Percentiles rank a stretch among this genome's conserved stretches.
Evolutionary conservation across 2,113 vertebrate species (phyloP).

Genomic region (Ifrita kowaldi): DNA sequence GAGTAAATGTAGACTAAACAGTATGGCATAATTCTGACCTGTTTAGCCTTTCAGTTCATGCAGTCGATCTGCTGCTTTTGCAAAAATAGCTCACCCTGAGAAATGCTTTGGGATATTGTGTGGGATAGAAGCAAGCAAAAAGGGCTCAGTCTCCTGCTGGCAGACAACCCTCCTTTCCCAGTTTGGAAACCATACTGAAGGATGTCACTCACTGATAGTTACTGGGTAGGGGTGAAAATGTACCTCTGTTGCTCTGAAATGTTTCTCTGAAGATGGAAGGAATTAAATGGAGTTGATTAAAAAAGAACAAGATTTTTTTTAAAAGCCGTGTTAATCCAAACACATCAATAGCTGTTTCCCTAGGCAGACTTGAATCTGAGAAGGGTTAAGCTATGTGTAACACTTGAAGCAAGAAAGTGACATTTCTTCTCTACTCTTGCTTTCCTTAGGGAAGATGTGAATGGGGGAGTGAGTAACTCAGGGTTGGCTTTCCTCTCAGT

Average conservation of each 20-base stretch:
- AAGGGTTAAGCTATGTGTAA: neutral
- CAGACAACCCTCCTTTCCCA: neutral
- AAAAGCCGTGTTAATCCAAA: neutral
- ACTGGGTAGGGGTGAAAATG: neutral
- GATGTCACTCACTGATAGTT: neutral
- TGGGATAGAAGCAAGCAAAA: neutral
- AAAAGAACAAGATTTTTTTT: neutral
- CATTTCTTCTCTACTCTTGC: neutral
- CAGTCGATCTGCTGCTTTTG: neutral
- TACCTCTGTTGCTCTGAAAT: neutral
- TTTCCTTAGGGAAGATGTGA: neutral
- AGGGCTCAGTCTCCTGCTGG: neutral
- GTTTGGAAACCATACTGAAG: neutral
- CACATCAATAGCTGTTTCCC: neutral
- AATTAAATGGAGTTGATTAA: neutral
- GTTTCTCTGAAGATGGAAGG: neutral
- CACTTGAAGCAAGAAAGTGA: neutral
- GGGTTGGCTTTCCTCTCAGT: neutral
- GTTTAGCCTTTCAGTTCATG: neutral
- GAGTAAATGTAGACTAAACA: neutral
- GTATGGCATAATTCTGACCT: neutral
- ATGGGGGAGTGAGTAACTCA: neutral
- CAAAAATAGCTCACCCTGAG: neutral
- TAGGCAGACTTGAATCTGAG: neutral
- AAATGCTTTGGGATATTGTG: neutral